Percentiles rank a stretch among this genome's conserved stretches.
Evolutionary conservation across 2,888 invertebrate species (phyloP).

Genomic region (Cremastobaeus sp.): DNA sequence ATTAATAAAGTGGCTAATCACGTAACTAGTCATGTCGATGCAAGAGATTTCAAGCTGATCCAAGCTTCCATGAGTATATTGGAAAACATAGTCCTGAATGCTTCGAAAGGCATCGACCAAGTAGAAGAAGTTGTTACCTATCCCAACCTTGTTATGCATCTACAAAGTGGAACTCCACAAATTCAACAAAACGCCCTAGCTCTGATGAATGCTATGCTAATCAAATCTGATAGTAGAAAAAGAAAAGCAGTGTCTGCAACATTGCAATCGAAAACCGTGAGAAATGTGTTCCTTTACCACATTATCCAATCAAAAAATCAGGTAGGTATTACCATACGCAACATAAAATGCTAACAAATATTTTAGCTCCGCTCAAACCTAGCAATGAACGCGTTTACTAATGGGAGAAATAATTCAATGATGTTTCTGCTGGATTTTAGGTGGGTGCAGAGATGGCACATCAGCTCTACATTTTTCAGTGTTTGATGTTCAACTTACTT

Average conservation of each 20-base stretch:
- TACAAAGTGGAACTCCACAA: conserved; percentile 85
- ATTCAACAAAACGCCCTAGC: conserved; percentile 97
- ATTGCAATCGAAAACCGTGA: conserved; percentile 90
- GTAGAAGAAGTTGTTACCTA: conserved; percentile 94
- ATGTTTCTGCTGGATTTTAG: no score
- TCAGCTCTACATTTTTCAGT: conserved; percentile 95
- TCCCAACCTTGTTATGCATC: conserved; percentile 88
- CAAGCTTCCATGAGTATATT: conserved; percentile 93
- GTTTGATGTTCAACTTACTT: conserved; percentile 88
- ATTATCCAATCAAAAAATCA: conserved; percentile 85
- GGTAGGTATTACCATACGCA: no score
- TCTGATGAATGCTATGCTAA: conserved; percentile 94
- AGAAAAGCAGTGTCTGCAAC: conserved; percentile 87
- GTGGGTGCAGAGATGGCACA: conserved; percentile 95
- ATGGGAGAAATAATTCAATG: no score
- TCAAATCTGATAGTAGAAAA: conserved; percentile 89
- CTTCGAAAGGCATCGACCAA: conserved; percentile 88
- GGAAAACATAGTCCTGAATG: conserved; percentile 94
- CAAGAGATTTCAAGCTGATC: conserved; percentile 87
- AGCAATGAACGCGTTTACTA: no score
- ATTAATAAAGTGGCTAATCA: conserved; percentile 91
- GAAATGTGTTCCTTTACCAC: conserved; percentile 90
- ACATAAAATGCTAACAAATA: no score
- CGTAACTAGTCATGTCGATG: conserved; percentile 83
- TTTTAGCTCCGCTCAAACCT: no score